Base-by-base conservation (phyloP, 2,113 vertebrate genomes). In the Mastomys coucha region DNA sequence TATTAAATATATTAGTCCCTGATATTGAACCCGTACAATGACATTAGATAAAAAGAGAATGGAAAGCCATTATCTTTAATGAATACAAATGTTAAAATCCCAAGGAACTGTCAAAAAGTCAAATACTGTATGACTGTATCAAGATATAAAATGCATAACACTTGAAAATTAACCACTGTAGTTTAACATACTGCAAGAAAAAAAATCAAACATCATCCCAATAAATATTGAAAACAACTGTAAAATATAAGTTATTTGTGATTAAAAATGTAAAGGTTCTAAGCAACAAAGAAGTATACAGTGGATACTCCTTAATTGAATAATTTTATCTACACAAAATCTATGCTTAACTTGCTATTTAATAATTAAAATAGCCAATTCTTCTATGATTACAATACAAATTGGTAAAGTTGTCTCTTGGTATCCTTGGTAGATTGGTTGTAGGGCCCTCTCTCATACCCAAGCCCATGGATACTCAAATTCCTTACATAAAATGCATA, bases 21-120 rank as follows among this genome's bases (percentile, higher is more conserved):
- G 45, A 73, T 73, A 73, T 45, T 22, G n/a, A 80, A 51, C 49
- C 14, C 28, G 76, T 45, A 49, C 20, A 82, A 56, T 89, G 58
- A 58, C 85, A 75, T 67, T n/a, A 92, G 51, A n/a, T 13, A 17
- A 67, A 88, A 92, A n/a, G 56, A 82, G 92, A 82, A 82, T 73
- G 81, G 17, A n/a, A 65, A 22, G 69, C 17, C 36, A 49, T 67
- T 89, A 67, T n/a, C 56, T 81, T 76, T 20, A 42, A 39, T 69
- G 58, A 89, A 56, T 36, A 82, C 56, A 31, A 65, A 60, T 81
- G 67, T 70, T 42, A 82, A 82, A 78, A 65, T 58, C 10, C 19
- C 76, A 88, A 80, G 24, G 56, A 72, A 75, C 45, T 75, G 42
- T n/a, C 42, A 56, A 8, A 42, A n/a, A 75, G 39, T 65, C 65